A percentile compares a stretch with the other conserved stretches of the same genome.
Evolutionary conservation across 2,797 vertebrate species (phyloP).

Genomic region (Trematomus bernacchii): DNA sequence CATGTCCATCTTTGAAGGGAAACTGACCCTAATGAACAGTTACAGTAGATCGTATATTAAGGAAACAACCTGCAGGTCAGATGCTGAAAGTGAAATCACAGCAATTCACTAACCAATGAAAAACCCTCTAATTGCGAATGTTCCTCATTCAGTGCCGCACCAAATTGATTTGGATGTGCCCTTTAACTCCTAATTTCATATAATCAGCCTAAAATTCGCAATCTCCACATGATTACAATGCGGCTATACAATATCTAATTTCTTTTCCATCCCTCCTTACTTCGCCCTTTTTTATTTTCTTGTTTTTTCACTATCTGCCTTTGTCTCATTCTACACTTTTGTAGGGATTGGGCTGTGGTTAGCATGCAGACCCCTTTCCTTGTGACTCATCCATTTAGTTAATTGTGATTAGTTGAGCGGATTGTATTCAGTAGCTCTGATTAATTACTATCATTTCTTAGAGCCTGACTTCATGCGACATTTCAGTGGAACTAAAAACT

Average conservation of each 20-base stretch:
- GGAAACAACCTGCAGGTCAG: slow-evolving; percentile 40
- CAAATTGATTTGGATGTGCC: slow-evolving; percentile 77
- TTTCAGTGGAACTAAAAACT: slow-evolving; percentile 67
- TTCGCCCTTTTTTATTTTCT: slow-evolving; percentile 32
- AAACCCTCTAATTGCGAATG: slow-evolving; percentile 56
- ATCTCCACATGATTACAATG: slow-evolving; percentile 69
- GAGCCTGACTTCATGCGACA: slow-evolving; percentile 72
- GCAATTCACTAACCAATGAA: slow-evolving; percentile 37
- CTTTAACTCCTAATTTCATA: slow-evolving; percentile 73
- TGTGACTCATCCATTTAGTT: slow-evolving; percentile 72
- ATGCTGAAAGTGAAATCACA: slow-evolving; percentile 41
- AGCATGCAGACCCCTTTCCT: slow-evolving; percentile 24
- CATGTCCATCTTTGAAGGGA: slow-evolving; percentile 38
- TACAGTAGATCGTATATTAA: slow-evolving; percentile 19
- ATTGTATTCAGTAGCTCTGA: slow-evolving; percentile 82
- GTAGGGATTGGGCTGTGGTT: slow-evolving; percentile 22
- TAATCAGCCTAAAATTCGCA: slow-evolving; percentile 76
- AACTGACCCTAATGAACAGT: slow-evolving; percentile 51
- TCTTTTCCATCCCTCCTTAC: slow-evolving; percentile 38
- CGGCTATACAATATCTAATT: slow-evolving; percentile 66
- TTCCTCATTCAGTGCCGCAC: slow-evolving; percentile 44
- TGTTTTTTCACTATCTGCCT: slow-evolving; percentile 3
- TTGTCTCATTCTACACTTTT: slow-evolving; percentile 31
- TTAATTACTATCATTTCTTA: slow-evolving; percentile 82
- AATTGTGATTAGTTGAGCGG: slow-evolving; percentile 79